These are phyloP conservation scores for Suricata suricatta DNA, from an alignment of 2,113 vertebrate genomes.

Conservation along the genomic window DNA sequence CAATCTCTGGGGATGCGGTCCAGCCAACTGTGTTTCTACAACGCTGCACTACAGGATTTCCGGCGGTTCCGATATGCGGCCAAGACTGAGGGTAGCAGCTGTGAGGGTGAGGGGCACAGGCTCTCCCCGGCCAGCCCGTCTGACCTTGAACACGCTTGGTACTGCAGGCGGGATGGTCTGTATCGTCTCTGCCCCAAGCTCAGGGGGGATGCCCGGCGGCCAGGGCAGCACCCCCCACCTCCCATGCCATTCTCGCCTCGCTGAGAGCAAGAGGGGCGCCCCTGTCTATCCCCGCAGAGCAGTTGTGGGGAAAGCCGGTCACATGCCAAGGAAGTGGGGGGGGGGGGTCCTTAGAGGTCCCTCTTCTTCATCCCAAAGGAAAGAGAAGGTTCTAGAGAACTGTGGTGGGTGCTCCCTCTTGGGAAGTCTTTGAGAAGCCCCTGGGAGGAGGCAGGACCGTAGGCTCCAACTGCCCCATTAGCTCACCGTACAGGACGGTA, in stretches of 20 bases:
- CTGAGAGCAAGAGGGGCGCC: neutral
- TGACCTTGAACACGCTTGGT: neutral
- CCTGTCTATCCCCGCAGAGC: neutral
- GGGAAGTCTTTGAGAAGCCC: neutral
- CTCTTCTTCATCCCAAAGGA: neutral
- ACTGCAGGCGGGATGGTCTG: neutral
- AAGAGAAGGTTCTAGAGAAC: neutral
- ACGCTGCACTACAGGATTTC: neutral
- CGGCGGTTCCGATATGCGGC: neutral
- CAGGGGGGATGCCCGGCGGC: neutral
- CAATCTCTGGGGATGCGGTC: neutral
- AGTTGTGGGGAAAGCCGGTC: neutral
- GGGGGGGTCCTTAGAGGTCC: neutral
- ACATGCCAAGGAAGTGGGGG: neutral
- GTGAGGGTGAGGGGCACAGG: neutral
- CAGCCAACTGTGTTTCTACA: neutral
- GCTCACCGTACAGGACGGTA: neutral
- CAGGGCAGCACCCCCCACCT: neutral
- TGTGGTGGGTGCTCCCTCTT: neutral
- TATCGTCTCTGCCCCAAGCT: neutral
- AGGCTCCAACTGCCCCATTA: neutral
- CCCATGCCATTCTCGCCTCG: neutral
- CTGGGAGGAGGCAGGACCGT: neutral
- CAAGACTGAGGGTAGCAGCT: neutral
- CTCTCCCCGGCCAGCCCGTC: neutral